Base-by-base conservation (phyloP, 2,113 vertebrate genomes). In the Melanerpes aurifrons region DNA sequence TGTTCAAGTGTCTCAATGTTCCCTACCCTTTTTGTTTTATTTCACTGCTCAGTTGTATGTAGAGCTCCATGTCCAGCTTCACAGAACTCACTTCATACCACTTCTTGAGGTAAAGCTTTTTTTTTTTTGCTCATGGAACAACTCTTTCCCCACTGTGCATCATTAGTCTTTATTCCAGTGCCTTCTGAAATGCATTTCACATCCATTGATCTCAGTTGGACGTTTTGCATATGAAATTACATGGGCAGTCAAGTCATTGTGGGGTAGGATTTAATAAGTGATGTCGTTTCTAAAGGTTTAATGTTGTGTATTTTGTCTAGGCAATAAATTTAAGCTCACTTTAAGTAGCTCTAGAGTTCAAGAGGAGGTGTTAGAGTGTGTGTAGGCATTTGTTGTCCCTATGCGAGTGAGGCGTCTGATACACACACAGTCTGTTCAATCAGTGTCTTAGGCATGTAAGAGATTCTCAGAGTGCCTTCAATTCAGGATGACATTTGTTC, bases 331-430 rank as follows among this genome's bases (percentile, higher is more conserved):
- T 20, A 70, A 90, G 43, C 29, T 82, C 47, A 14, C 29, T 53
- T 89, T 32, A 21, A 20, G 47, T 35, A 76, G 14, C 43, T 93
- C 8, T 25, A 6, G 56, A 85, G 82, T 78, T 79, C 16, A 13
- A 37, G 74, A 57, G 71, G 68, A 91, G 63, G 32, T 73, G 74
- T 80, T 43, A 19, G 40, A 32, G 31, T 26, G 32, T 77, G 64
- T 56, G 88, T 92, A 82, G 87, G 83, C 77, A 31, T 82, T 93
- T 93, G 75, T 88, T 96, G 94, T 89, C 56, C 45, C 19, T 45
- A 0, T 53, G 29, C 43, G 63, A 87, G 25, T 7, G 68, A 89
- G 59, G 81, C 85, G 84, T 95, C 71, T 87, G 28, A 69, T 19
- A 24, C 50, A 82, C 15, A 54, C 8, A 19, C 83, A 78, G 53